A percentile compares a stretch with the other conserved stretches of the same genome.
Evolutionary conservation across 2,797 vertebrate genomes (phyloP).

Genomic region (Lithobates sylvaticus): DNA sequence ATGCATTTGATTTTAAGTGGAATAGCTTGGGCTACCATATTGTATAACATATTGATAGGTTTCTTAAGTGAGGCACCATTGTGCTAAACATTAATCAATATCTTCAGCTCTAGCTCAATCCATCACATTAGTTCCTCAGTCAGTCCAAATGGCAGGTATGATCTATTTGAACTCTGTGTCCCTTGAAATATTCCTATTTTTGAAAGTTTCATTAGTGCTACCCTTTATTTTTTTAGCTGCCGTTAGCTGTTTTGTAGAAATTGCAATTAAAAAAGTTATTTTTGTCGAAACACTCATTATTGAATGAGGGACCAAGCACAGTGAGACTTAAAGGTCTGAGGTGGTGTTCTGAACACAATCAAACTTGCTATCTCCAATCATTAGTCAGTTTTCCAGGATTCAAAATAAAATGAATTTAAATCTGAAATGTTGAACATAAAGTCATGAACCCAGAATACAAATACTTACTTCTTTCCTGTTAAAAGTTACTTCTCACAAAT

Average conservation of each 20-base stretch:
- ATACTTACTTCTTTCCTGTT: too few species aligned
- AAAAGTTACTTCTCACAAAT: too few species aligned
- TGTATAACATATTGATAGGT: background rate
- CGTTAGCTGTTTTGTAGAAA: background rate
- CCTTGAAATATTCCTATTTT: background rate
- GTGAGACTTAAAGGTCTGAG: background rate
- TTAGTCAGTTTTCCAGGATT: background rate
- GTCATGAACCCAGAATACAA: too few species aligned
- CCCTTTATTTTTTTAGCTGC: background rate
- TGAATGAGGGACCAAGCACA: background rate
- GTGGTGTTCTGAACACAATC: background rate
- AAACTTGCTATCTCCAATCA: too few species aligned
- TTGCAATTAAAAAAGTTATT: background rate
- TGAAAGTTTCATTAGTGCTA: background rate
- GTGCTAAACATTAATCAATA: constrained; percentile 9
- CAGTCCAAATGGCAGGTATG: background rate
- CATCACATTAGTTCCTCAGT: background rate
- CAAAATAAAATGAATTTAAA: background rate
- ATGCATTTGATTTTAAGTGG: background rate
- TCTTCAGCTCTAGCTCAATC: background rate
- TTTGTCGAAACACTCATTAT: background rate
- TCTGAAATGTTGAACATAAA: too few species aligned
- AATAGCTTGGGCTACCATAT: background rate
- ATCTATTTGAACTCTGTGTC: too few species aligned
- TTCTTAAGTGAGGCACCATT: background rate